These are phyloP conservation scores for Hippoglossus stenolepis DNA, from an alignment of 2,113 vertebrate genomes.

Conservation along the genomic window DNA sequence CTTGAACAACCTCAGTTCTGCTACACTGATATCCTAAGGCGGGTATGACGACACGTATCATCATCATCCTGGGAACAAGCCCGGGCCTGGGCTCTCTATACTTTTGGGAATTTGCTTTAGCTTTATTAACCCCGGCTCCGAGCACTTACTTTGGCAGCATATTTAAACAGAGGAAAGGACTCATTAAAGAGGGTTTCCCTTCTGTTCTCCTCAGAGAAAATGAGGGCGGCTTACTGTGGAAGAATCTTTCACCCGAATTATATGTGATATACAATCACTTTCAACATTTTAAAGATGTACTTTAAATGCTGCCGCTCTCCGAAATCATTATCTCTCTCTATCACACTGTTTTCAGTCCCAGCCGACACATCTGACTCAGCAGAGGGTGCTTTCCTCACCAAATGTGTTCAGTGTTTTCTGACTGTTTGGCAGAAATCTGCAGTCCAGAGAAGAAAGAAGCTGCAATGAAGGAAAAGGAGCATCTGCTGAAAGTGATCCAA, in stretches of 20 bases:
- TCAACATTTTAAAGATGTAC: background rate
- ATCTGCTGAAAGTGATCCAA: conserved; percentile 10
- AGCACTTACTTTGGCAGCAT: conserved; percentile 34
- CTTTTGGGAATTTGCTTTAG: conserved; percentile 67
- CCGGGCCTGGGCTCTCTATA: conserved; percentile 69
- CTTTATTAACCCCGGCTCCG: conserved; percentile 61
- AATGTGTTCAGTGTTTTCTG: background rate
- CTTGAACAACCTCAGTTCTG: conserved; percentile 62
- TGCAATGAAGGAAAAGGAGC: background rate
- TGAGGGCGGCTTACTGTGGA: conserved; percentile 17
- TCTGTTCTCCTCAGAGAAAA: conserved; percentile 29
- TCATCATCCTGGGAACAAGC: conserved; percentile 77
- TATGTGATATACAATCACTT: conserved; percentile 1
- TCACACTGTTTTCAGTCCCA: background rate
- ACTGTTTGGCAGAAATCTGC: conserved; percentile 4
- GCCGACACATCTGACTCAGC: background rate
- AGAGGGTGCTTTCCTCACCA: background rate
- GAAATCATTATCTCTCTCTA: background rate
- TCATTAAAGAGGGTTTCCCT: conserved; percentile 30
- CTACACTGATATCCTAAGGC: conserved; percentile 76
- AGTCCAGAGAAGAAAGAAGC: background rate
- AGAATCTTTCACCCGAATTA: conserved; percentile 2
- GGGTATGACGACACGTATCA: conserved; percentile 73
- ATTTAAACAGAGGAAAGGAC: conserved; percentile 25
- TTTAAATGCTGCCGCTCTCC: background rate